phyloP scores from a whole-genome alignment of 2,888 invertebrate species.

The Drosophila paranaensis region DNA sequence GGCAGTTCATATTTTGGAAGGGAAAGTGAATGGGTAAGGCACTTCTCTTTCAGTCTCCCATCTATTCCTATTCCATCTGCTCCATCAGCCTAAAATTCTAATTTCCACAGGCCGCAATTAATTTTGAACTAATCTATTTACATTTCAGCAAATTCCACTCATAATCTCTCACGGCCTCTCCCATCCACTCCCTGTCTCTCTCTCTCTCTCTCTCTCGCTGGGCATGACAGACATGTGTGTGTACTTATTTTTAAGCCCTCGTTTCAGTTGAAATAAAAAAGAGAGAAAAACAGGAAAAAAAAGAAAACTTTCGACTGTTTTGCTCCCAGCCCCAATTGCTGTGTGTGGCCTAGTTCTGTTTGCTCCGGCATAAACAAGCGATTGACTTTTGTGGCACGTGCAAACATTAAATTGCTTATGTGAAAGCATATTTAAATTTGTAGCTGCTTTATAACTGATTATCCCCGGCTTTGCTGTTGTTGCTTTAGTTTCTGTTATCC shows the following conservation, averaged over 20 bases:
- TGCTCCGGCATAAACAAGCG: constrained; percentile 18
- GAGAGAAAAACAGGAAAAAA: not conserved
- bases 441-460: constrained; percentile 52
- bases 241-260: constrained; percentile 12
- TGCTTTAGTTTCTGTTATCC: constrained; percentile 35
- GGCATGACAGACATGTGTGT: not conserved
- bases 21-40: too few species aligned
- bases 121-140: constrained; percentile 7
- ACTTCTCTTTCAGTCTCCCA: too few species aligned
- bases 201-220: not conserved
- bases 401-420: constrained; percentile 32
- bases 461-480: constrained; percentile 29
- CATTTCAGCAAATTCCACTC: constrained; percentile 8
- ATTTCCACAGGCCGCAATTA: not conserved
- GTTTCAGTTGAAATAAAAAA: constrained; percentile 7
- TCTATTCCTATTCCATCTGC: too few species aligned
- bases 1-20: too few species aligned
- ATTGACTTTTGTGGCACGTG: constrained; percentile 45
- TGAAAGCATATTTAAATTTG: constrained; percentile 39
- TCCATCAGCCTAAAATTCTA: not conserved
- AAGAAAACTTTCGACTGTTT: not conserved
- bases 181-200: too few species aligned
- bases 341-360: constrained; percentile 5
- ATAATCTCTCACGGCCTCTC: not conserved
- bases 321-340: not conserved